Evolutionary conservation across 2,888 invertebrate genomes (phyloP).

Genomic region (Acanthoscelides obtectus): DNA sequence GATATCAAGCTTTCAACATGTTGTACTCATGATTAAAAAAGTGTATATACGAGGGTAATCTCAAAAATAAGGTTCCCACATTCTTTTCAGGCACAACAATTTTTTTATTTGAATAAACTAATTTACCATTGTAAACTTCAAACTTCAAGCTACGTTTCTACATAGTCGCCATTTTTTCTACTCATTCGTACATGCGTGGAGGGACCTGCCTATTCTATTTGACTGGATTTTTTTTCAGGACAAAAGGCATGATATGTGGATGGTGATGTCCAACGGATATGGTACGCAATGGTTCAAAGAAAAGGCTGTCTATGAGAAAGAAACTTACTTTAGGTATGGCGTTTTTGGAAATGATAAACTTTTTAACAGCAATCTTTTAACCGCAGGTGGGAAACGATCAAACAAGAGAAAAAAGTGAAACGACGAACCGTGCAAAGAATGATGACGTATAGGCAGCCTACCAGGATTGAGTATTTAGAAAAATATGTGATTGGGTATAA

Average conservation of each 20-base stretch:
- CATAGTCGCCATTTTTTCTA: no score
- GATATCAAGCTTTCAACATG: no score
- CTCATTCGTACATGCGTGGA: not conserved
- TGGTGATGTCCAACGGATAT: slow-evolving; percentile 55
- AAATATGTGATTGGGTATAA: no score
- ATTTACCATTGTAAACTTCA: no score
- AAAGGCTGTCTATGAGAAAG: slow-evolving; percentile 52
- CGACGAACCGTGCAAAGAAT: slow-evolving; percentile 36
- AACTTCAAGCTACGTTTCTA: no score
- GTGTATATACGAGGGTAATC: no score
- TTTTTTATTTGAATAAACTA: no score
- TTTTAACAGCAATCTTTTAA: no score
- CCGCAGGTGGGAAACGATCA: slow-evolving; percentile 41
- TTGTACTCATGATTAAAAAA: no score
- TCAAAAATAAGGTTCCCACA: no score
- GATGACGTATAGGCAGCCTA: slow-evolving; percentile 28
- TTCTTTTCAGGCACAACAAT: no score
- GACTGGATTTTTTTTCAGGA: slow-evolving; percentile 22
- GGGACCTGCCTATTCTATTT: not conserved
- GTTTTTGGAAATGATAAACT: not conserved
- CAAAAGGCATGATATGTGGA: slow-evolving; percentile 41
- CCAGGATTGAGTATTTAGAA: slow-evolving; percentile 24
- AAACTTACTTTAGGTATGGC: slow-evolving; percentile 50
- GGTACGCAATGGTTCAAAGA: slow-evolving; percentile 57
- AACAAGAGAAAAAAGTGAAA: slow-evolving; percentile 47